Percentiles rank a stretch among this genome's conserved stretches.
These are phyloP conservation scores for Microplitis demolitor DNA, from an alignment of 1,140 invertebrate species.

Conservation along the genomic window DNA sequence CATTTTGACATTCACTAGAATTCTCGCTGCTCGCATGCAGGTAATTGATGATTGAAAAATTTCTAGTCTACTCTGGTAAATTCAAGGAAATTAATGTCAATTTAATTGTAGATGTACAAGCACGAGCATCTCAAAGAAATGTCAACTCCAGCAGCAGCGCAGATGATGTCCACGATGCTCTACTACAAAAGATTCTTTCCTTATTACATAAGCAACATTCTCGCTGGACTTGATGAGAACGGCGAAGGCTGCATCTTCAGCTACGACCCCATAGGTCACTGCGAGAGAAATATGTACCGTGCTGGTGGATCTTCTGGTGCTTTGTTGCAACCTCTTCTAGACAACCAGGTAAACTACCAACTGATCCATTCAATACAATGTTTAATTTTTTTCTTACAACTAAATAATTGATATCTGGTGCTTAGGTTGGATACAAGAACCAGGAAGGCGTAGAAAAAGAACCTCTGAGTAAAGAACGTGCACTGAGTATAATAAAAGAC, in stretches of 20 bases:
- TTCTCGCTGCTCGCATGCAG: constrained; percentile 85
- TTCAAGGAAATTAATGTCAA: too few relatives aligned
- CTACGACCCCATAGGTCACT: constrained; percentile 97
- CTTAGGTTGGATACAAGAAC: constrained; percentile 83
- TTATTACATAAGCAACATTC: constrained; percentile 94
- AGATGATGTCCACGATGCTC: constrained; percentile 94
- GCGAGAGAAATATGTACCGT: constrained; percentile 78
- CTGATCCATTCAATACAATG: background rate
- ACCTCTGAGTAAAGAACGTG: constrained; percentile 77
- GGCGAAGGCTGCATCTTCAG: constrained; percentile 94
- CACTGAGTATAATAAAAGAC: constrained; percentile 87
- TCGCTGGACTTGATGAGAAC: constrained; percentile 85
- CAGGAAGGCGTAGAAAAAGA: constrained; percentile 70
- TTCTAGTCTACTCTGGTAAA: too few relatives aligned
- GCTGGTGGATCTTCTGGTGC: constrained; percentile 85
- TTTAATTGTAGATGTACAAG: constrained; percentile 80
- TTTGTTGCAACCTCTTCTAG: constrained; percentile 82
- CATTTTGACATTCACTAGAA: constrained; percentile 87
- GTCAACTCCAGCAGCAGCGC: constrained; percentile 89
- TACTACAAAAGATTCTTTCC: constrained; percentile 99
- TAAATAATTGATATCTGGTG: constrained; percentile 23
- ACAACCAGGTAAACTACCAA: constrained; percentile 73
- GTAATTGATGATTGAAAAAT: constrained; percentile 51
- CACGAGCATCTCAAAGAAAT: constrained; percentile 95
- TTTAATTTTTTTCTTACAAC: background rate